phyloP scores from a whole-genome alignment of 2,888 invertebrate genomes.

The Pristionchus maxplancki region DNA sequence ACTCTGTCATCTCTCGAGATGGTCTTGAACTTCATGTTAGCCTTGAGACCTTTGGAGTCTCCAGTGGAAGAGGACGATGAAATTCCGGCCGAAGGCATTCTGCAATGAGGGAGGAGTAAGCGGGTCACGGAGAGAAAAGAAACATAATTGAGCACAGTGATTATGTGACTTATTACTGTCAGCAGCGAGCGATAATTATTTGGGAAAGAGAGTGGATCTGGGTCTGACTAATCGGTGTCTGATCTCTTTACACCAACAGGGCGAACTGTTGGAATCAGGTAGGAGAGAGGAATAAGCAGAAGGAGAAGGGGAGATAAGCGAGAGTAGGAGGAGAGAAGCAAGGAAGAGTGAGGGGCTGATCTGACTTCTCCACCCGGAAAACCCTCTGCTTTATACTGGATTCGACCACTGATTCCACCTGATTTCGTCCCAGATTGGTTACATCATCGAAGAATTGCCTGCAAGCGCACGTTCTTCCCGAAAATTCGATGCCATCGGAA shows the following conservation, averaged over 20 bases:
- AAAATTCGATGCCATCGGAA: too few species aligned
- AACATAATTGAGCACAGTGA: conserved; percentile 21
- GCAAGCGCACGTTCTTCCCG: background rate
- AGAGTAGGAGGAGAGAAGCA: background rate
- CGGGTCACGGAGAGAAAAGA: background rate
- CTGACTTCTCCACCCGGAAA: background rate
- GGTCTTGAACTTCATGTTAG: conserved; percentile 3
- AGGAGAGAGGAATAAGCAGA: conserved; percentile 8
- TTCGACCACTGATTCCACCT: background rate
- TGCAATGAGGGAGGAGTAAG: background rate
- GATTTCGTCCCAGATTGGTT: background rate
- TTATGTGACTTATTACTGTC: conserved; percentile 16
- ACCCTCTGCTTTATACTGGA: background rate
- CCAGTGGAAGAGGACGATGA: conserved; percentile 41
- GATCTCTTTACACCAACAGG: conserved; percentile 1
- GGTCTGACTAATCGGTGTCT: conserved; percentile 10
- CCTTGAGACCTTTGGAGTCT: conserved; percentile 30
- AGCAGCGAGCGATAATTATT: conserved; percentile 14
- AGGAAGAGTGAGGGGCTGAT: background rate
- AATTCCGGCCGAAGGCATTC: conserved; percentile 50
- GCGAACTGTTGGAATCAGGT: conserved; percentile 22
- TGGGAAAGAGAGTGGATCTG: conserved; percentile 14
- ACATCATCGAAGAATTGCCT: background rate
- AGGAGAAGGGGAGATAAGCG: background rate
- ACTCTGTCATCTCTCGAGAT: conserved; percentile 14